Percentiles rank a stretch among this genome's conserved stretches.
Evolutionary conservation across 2,797 vertebrate species (phyloP).

Genomic region (Hippoglossus hippoglossus): DNA sequence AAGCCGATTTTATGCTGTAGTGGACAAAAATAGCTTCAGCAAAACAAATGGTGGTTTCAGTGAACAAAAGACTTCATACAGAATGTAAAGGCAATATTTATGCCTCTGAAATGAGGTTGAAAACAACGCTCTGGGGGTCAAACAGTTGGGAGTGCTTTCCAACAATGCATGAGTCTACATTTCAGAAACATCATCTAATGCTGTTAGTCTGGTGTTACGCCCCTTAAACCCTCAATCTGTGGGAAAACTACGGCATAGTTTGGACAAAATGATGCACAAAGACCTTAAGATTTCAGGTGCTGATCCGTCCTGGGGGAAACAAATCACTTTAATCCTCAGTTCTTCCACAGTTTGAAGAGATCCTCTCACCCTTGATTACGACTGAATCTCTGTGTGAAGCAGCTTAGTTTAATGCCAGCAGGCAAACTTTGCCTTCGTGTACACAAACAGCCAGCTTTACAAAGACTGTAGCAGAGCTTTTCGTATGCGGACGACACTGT

Average conservation of each 20-base stretch:
- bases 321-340: slow-evolving; percentile 15
- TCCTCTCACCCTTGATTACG: slow-evolving; percentile 45
- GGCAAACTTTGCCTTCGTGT: slow-evolving; percentile 48
- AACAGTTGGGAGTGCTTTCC: neutral
- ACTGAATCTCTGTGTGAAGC: slow-evolving; percentile 34
- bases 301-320: slow-evolving; percentile 16
- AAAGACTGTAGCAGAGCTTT: slow-evolving; percentile 37
- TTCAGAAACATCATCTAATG: slow-evolving; percentile 19
- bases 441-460: slow-evolving; percentile 61
- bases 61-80: slow-evolving; percentile 42
- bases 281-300: slow-evolving; percentile 35
- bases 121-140: slow-evolving; percentile 13
- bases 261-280: slow-evolving; percentile 35
- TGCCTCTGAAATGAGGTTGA: slow-evolving; percentile 24
- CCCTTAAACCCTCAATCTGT: slow-evolving; percentile 19
- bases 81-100: slow-evolving; percentile 42
- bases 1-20: slow-evolving; percentile 63
- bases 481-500: slow-evolving; percentile 12
- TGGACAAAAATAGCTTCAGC: slow-evolving; percentile 56
- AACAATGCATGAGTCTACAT: neutral
- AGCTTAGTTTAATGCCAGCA: slow-evolving; percentile 59
- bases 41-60: slow-evolving; percentile 58
- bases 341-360: slow-evolving; percentile 5
- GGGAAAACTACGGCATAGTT: slow-evolving; percentile 5
- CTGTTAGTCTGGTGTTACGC: neutral